Evolutionary conservation across 1,140 invertebrate species (phyloP).

Genomic region (Maniola jurtina): DNA sequence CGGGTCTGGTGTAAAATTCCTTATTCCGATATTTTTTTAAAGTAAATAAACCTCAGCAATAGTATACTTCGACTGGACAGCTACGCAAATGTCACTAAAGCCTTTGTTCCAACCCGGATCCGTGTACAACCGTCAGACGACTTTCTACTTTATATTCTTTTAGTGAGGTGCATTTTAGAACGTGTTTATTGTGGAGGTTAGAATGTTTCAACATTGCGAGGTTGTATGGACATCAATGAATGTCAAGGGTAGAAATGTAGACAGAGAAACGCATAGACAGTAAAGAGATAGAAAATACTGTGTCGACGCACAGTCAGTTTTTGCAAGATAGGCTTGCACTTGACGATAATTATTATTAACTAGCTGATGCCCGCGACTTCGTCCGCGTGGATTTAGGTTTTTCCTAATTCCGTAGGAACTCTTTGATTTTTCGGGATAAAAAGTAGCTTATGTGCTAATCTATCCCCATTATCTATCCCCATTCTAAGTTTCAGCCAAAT

Average conservation of each 20-base stretch:
- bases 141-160: background rate
- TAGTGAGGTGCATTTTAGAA: constrained; percentile 10
- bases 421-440: too few relatives aligned
- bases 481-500: too few relatives aligned
- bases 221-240: constrained; percentile 36
- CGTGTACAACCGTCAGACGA: background rate
- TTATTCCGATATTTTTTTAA: background rate
- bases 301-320: too few relatives aligned
- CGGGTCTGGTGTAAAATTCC: background rate
- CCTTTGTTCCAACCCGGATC: constrained; percentile 32
- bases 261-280: background rate
- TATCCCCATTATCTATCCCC: too few relatives aligned
- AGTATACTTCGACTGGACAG: constrained; percentile 13
- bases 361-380: too few relatives aligned
- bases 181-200: constrained; percentile 14
- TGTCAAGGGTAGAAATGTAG: constrained; percentile 39
- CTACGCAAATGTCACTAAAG: constrained; percentile 33
- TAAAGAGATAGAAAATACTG: background rate
- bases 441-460: too few relatives aligned
- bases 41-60: too few relatives aligned
- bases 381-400: too few relatives aligned
- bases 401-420: too few relatives aligned
- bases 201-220: constrained; percentile 12
- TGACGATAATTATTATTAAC: too few relatives aligned
- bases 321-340: too few relatives aligned